Conservation (phyloP, 2,888 invertebrate species). For the Gandaritis pyraliata region DNA sequence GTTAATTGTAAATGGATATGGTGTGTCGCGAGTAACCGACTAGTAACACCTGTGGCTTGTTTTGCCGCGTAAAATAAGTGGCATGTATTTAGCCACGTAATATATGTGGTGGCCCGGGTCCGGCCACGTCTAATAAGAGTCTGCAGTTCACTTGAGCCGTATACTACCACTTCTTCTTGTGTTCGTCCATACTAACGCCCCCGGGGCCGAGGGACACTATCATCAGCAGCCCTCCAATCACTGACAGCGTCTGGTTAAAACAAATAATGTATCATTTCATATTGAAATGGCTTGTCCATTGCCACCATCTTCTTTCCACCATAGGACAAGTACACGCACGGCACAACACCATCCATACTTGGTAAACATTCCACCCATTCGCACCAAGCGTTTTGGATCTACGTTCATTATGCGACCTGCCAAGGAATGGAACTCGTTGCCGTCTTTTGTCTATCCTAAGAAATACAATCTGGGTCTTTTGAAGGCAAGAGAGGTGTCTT, state of each 20-base stretch:
- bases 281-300: too few species aligned
- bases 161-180: slow-evolving; percentile 98
- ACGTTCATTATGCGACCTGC: too few species aligned
- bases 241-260: slow-evolving; percentile 98
- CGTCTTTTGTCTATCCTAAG: too few species aligned
- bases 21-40: slow-evolving; percentile 36
- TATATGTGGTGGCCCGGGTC: slow-evolving; percentile 11
- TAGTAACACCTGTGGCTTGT: slow-evolving; percentile 30
- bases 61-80: slow-evolving; percentile 8
- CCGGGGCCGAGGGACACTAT: slow-evolving; percentile 99
- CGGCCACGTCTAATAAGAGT: slow-evolving; percentile 40
- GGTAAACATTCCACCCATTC: too few species aligned
- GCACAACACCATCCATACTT: too few species aligned
- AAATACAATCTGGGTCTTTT: too few species aligned
- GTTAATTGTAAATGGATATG: slow-evolving; percentile 15
- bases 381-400: too few species aligned
- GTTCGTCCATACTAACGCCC: slow-evolving; percentile 99
- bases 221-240: slow-evolving; percentile 98
- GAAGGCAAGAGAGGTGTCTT: too few species aligned
- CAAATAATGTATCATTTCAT: background rate
- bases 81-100: slow-evolving; percentile 7
- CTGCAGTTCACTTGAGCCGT: slow-evolving; percentile 48
- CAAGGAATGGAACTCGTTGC: too few species aligned
- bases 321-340: too few species aligned
- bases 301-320: too few species aligned